Base-by-base conservation (phyloP, 2,797 vertebrate species). In the Ctenosaura bakeri region DNA sequence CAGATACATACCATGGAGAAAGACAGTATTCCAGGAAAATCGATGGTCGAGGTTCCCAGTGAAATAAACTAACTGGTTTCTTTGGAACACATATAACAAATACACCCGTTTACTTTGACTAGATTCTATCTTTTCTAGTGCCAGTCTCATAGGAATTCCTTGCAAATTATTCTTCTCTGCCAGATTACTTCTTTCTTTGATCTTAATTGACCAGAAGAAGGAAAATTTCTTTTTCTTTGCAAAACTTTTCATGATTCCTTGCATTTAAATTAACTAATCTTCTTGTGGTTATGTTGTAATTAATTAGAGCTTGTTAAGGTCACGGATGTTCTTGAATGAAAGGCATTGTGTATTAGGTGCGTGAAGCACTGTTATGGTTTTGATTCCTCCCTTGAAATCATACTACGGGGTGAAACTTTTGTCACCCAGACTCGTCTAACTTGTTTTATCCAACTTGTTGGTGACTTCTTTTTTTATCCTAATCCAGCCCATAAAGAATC, bases 381-480 rank as follows among this genome's bases (percentile, higher is more conserved):
- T 76, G 83, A 94, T 94, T 95, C 94, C 95, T 97, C 94, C 96
- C 95, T 93, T 93, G 92, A 95, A 96, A 96, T 93, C 93, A 93
- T 94, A 42, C 94, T 93, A 90, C 89, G 88, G 76, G 96, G 74
- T 89, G 95, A 96, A 95, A 94, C 92, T 91, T 91, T 91, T 96
- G 95, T 96, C 96, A 94, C 92, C 93, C 80, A 94, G 95, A 97
- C 94, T 95, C 56, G 97, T 94, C 91, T 83, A 94, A 96, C 97
- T 96, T 77, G 97, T 97, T 97, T 96, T 90, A 93, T 96, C 94
- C 95, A 96, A 94, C 93, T 96, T 95, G 94, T 91, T 94, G 94
- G 93, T 96, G 96, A 96, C 95, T 97, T 92, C 91, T 94, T 95
- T 93, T 94, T 95, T 93, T 95, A 29, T 69, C 97, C 94, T 97